Evolutionary conservation across 1,140 invertebrate species (phyloP).

Genomic region (Papilio helenus): DNA sequence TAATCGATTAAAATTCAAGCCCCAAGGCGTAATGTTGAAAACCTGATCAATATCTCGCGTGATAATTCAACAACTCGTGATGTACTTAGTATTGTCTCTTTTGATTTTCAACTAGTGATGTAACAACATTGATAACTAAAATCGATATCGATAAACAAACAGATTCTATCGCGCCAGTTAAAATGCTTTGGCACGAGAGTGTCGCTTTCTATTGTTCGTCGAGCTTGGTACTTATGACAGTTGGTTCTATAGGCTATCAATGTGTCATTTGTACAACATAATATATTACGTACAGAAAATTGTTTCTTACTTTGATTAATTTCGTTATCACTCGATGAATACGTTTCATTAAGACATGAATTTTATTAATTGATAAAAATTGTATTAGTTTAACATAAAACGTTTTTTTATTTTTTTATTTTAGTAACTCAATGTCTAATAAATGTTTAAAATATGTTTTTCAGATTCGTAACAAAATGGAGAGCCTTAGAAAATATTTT

Average conservation of each 20-base stretch:
- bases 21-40: slow-evolving; percentile 31
- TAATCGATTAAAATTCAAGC: slow-evolving; percentile 37
- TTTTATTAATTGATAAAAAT: too few species aligned
- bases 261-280: slow-evolving; percentile 18
- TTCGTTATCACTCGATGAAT: not conserved
- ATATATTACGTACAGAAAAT: slow-evolving; percentile 18
- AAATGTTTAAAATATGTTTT: too few species aligned
- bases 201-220: slow-evolving; percentile 34
- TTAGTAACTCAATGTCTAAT: too few species aligned
- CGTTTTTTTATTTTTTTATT: too few species aligned
- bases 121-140: slow-evolving; percentile 32
- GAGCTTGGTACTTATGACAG: slow-evolving; percentile 21
- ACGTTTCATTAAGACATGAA: not conserved
- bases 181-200: slow-evolving; percentile 32
- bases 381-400: too few species aligned
- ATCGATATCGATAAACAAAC: slow-evolving; percentile 39
- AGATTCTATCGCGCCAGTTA: slow-evolving; percentile 33
- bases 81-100: slow-evolving; percentile 39
- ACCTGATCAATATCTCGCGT: slow-evolving; percentile 38
- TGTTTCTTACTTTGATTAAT: not conserved
- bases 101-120: slow-evolving; percentile 38
- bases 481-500: too few species aligned
- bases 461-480: too few species aligned
- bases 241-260: slow-evolving; percentile 16
- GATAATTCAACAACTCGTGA: slow-evolving; percentile 40